A percentile compares a stretch with the other conserved stretches of the same genome.
phyloP scores from a whole-genome alignment of 2,888 invertebrate genomes.

The Pediacus dermestoides region DNA sequence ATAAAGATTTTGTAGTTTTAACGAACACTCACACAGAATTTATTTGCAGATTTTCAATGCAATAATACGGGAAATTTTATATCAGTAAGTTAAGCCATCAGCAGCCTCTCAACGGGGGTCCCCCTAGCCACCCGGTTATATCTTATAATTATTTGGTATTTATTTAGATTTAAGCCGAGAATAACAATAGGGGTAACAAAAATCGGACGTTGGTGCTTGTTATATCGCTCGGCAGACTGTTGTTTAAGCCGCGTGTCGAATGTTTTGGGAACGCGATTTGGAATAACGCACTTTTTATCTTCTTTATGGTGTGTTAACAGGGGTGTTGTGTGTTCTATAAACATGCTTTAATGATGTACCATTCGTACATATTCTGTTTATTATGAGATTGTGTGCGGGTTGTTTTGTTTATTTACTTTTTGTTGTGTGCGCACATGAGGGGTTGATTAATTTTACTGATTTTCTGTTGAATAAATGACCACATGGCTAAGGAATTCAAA shows the following conservation, averaged over 20 bases:
- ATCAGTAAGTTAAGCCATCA: conserved; percentile 19
- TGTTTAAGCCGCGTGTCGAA: conserved; percentile 37
- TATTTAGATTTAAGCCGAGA: conserved; percentile 34
- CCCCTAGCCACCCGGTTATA: conserved; percentile 25
- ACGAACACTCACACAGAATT: too few relatives aligned
- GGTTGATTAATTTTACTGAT: too few relatives aligned
- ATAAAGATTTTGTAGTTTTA: too few relatives aligned
- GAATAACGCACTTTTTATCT: conserved; percentile 25
- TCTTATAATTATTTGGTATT: conserved; percentile 37
- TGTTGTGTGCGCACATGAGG: too few relatives aligned
- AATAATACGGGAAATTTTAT: conserved; percentile 22
- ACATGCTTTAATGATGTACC: conserved; percentile 29
- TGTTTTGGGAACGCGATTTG: conserved; percentile 37
- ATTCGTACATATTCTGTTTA: conserved; percentile 5
- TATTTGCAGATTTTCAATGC: too few relatives aligned
- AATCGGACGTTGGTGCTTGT: conserved; percentile 29
- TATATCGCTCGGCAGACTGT: conserved; percentile 26
- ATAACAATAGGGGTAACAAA: conserved; percentile 31
- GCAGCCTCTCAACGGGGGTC: conserved; percentile 29
- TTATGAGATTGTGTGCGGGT: conserved; percentile 2
- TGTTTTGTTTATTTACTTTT: conserved; percentile 1
- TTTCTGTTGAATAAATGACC: too few relatives aligned
- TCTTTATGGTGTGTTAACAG: conserved; percentile 20
- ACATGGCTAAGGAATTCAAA: too few relatives aligned
- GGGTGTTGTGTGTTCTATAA: conserved; percentile 25